Percentiles rank a stretch among this genome's conserved stretches.
phyloP scores from a whole-genome alignment of 2,888 invertebrate species.

The Villa cingulata region DNA sequence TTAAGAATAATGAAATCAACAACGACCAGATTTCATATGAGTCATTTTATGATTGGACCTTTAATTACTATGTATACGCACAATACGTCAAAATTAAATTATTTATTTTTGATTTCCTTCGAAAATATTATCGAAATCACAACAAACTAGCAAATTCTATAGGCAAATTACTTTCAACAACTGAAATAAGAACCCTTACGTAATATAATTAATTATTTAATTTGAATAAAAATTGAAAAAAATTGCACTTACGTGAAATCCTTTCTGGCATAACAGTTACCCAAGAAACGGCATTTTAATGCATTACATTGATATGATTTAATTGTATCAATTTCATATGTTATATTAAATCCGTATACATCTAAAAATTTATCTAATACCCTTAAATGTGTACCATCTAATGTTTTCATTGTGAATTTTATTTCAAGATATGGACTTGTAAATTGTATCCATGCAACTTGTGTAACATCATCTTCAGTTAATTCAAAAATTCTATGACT shows the following conservation, averaged over 20 bases:
- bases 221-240: slow-evolving; percentile 3
- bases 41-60: too few relatives aligned
- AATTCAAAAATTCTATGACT: slow-evolving; percentile 53
- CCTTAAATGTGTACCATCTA: slow-evolving; percentile 71
- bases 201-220: too few relatives aligned
- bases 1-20: too few relatives aligned
- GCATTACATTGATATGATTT: slow-evolving; percentile 57
- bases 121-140: too few relatives aligned
- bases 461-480: slow-evolving; percentile 60
- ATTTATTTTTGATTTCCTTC: too few relatives aligned
- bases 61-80: too few relatives aligned
- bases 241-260: slow-evolving; percentile 55
- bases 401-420: slow-evolving; percentile 54
- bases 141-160: too few relatives aligned
- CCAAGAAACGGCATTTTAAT: slow-evolving; percentile 69
- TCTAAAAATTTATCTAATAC: slow-evolving; percentile 67
- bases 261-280: slow-evolving; percentile 60
- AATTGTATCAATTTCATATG: slow-evolving; percentile 64
- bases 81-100: too few relatives aligned
- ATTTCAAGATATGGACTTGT: slow-evolving; percentile 64
- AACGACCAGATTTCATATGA: too few relatives aligned
- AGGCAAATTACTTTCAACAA: too few relatives aligned
- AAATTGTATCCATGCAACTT: slow-evolving; percentile 46
- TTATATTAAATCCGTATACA: slow-evolving; percentile 85
- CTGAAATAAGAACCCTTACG: too few relatives aligned